These are phyloP conservation scores for Chlorodrepanis virens DNA, from an alignment of 2,113 vertebrate genomes.

Conservation along the genomic window DNA sequence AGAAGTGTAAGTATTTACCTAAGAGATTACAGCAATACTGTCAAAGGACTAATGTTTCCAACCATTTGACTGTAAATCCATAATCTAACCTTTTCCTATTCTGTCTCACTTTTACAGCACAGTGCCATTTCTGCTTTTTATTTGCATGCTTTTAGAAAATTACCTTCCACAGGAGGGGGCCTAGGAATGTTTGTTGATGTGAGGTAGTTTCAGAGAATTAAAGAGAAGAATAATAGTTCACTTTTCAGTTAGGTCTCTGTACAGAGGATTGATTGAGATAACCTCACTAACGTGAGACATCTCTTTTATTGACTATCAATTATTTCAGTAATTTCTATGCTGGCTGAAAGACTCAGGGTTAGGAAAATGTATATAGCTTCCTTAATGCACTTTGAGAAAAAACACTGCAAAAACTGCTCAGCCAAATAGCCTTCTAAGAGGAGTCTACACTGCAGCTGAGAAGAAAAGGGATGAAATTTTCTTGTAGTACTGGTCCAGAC, in stretches of 20 bases:
- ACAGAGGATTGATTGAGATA: neutral
- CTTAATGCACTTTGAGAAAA: neutral
- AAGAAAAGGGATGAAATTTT: neutral
- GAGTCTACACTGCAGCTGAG: neutral
- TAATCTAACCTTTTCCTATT: neutral
- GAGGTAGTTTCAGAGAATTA: neutral
- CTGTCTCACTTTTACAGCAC: neutral
- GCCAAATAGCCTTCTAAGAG: neutral
- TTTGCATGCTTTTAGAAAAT: neutral
- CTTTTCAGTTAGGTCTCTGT: neutral
- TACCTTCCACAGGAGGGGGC: neutral
- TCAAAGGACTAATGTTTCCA: neutral
- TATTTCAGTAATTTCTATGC: neutral
- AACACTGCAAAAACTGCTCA: neutral
- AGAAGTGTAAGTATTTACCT: neutral
- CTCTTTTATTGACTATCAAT: neutral
- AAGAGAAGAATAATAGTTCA: neutral
- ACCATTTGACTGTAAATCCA: neutral
- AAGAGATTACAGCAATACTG: neutral
- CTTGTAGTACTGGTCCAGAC: neutral
- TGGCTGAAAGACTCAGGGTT: neutral
- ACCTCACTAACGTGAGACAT: neutral
- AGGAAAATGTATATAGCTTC: neutral
- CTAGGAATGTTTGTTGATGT: neutral
- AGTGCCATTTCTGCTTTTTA: neutral